Evolutionary conservation across 1,140 invertebrate species (phyloP).

Genomic region (Pentalonia nigronervosa): DNA sequence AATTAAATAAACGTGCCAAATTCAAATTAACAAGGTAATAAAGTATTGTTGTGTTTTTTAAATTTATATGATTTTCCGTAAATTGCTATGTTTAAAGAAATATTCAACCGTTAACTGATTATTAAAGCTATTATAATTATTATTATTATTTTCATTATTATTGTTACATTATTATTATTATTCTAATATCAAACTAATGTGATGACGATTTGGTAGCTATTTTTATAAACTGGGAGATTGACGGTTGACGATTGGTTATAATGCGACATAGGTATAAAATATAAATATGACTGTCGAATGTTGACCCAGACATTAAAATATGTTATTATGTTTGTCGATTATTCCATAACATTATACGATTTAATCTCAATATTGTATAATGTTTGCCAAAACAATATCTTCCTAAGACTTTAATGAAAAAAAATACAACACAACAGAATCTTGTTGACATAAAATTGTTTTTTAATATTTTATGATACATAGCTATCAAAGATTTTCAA

Average conservation of each 20-base stretch:
- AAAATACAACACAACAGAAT: neutral
- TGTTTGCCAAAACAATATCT: neutral
- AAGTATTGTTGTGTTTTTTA: neutral
- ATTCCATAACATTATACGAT: too few species aligned
- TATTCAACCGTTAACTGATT: fast-evolving
- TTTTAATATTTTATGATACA: neutral
- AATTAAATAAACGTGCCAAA: neutral
- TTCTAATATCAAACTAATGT: neutral
- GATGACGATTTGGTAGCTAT: neutral
- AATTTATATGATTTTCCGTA: neutral
- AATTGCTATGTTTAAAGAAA: neutral
- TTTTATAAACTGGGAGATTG: neutral
- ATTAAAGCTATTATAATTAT: too few species aligned
- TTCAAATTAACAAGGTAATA: neutral
- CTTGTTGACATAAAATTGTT: too few species aligned
- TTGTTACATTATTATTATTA: too few species aligned
- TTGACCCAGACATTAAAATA: too few species aligned
- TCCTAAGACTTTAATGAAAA: neutral
- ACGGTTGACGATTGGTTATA: too few species aligned
- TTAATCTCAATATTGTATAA: neutral
- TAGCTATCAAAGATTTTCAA: neutral
- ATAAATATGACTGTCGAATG: too few species aligned
- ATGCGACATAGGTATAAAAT: too few species aligned
- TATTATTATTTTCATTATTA: too few species aligned
- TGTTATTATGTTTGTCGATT: neutral